These are phyloP conservation scores for Octomys mimax DNA, from an alignment of 2,797 vertebrate genomes.

Conservation along the genomic window DNA sequence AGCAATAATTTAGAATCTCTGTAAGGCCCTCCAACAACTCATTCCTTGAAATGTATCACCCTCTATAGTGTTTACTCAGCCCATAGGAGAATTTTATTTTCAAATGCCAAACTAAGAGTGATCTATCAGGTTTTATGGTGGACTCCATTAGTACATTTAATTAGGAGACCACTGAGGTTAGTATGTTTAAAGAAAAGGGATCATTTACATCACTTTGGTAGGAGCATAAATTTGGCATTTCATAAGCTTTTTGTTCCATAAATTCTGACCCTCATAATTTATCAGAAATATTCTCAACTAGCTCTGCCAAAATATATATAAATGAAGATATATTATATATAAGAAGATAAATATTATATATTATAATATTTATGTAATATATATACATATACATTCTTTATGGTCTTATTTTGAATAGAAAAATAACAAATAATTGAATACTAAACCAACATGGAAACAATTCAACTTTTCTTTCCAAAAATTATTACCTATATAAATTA, in stretches of 20 bases:
- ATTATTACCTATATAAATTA: neutral
- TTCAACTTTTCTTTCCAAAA: neutral
- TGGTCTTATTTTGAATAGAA: neutral
- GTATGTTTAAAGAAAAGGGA: neutral
- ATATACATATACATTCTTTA: neutral
- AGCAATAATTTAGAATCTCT: neutral
- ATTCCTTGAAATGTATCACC: neutral
- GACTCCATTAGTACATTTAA: neutral
- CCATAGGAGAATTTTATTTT: neutral
- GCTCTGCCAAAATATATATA: neutral
- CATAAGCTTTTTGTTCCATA: neutral
- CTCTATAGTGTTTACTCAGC: neutral
- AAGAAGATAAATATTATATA: neutral
- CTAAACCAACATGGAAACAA: neutral
- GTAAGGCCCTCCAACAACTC: neutral
- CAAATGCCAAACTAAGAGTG: neutral
- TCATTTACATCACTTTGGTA: neutral
- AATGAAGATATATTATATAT: too few relatives aligned
- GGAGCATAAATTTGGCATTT: neutral
- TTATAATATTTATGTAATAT: neutral
- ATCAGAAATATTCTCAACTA: neutral
- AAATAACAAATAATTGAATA: constrained; percentile 15
- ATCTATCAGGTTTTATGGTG: neutral
- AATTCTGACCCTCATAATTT: neutral
- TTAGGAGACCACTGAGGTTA: neutral